Percentiles rank a stretch among this genome's conserved stretches.
Evolutionary conservation across 2,113 vertebrate genomes (phyloP).

Genomic region (Rynchops niger): DNA sequence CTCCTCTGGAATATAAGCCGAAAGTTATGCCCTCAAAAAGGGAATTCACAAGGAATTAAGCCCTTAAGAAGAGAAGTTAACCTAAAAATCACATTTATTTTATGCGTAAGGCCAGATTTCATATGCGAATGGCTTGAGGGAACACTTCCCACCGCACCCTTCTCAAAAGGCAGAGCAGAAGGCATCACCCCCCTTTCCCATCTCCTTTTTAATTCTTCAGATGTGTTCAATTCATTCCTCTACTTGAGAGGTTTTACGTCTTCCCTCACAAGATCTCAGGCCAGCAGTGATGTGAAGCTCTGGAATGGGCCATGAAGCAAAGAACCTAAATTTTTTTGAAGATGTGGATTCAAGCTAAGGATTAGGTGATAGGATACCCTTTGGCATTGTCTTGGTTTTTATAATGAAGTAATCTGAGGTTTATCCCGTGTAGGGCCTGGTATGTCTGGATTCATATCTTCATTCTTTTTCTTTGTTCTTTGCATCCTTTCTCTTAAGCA

Average conservation of each 20-base stretch:
- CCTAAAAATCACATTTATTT: neutral
- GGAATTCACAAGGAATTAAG: neutral
- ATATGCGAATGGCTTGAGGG: neutral
- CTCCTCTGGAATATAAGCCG: neutral
- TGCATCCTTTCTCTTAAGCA: neutral
- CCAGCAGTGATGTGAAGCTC: neutral
- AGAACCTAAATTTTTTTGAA: neutral
- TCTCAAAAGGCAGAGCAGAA: neutral
- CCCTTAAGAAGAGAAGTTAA: neutral
- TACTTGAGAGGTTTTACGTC: neutral
- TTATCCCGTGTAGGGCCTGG: neutral
- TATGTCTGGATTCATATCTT: neutral
- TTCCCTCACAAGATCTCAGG: neutral
- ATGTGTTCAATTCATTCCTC: rapidly evolving
- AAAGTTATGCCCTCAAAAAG: neutral
- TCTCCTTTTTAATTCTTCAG: neutral
- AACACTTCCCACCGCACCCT: neutral
- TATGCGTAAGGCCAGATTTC: neutral
- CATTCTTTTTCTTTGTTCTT: neutral
- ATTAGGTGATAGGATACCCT: neutral
- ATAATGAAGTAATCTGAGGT: neutral
- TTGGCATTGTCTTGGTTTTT: neutral
- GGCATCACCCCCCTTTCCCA: neutral
- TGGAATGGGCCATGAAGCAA: neutral
- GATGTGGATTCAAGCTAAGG: neutral